phyloP scores from a whole-genome alignment of 2,888 invertebrate species.

The Tuta absoluta region DNA sequence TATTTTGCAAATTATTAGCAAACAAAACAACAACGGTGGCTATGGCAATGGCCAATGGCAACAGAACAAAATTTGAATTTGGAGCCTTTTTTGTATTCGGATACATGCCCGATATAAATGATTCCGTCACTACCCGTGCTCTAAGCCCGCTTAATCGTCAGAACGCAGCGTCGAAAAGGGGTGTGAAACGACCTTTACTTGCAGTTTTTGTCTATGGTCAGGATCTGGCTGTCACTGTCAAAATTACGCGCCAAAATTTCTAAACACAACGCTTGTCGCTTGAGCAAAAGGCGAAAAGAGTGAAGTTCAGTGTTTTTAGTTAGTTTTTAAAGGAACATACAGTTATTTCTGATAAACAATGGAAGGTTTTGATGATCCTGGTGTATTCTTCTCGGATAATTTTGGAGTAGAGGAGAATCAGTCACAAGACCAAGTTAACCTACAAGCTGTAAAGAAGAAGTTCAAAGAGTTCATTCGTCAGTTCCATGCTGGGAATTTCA shows the following conservation, averaged over 20 bases:
- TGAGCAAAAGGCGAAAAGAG: neutral
- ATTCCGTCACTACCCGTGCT: no score
- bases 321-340: neutral
- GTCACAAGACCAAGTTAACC: slow-evolving; percentile 76
- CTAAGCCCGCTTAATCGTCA: no score
- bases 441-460: slow-evolving; percentile 87
- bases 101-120: neutral
- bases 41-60: no score
- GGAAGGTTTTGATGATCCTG: slow-evolving; percentile 97
- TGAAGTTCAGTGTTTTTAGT: slow-evolving; percentile 15
- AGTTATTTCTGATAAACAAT: slow-evolving; percentile 70
- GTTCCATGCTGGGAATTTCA: slow-evolving; percentile 97
- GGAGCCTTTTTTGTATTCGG: slow-evolving; percentile 24
- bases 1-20: neutral
- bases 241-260: slow-evolving; percentile 39
- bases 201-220: neutral
- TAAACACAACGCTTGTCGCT: neutral
- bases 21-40: slow-evolving; percentile 24
- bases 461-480: slow-evolving; percentile 97
- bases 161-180: no score
- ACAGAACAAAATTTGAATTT: slow-evolving; percentile 26
- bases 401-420: slow-evolving; percentile 88
- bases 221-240: neutral
- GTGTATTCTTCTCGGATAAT: slow-evolving; percentile 95
- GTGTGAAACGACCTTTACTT: no score